phyloP scores from a whole-genome alignment of 2,888 invertebrate species.

The Lagria hirta region DNA sequence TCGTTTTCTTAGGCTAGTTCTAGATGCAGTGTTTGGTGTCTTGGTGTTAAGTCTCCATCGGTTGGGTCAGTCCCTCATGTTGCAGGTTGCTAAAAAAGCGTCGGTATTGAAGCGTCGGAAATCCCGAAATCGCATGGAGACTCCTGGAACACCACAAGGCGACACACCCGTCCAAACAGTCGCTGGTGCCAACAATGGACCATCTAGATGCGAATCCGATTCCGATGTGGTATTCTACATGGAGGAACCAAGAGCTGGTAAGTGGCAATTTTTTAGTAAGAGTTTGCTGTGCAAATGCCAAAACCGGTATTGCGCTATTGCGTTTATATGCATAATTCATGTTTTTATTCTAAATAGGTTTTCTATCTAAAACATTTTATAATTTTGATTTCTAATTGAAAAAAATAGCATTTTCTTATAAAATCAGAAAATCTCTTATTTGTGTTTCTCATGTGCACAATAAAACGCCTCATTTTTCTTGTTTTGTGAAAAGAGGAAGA shows the following conservation, averaged over 20 bases:
- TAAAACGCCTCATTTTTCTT: slow-evolving; percentile 16
- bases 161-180: slow-evolving; percentile 32
- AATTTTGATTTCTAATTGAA: too few species aligned
- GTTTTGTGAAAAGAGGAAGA: slow-evolving; percentile 4
- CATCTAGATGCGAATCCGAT: slow-evolving; percentile 58
- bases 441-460: too few species aligned
- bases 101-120: slow-evolving; percentile 71
- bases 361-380: too few species aligned
- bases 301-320: too few species aligned
- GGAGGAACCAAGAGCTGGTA: slow-evolving; percentile 65
- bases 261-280: slow-evolving; percentile 34
- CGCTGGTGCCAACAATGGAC: slow-evolving; percentile 28
- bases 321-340: too few species aligned
- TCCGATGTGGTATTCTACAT: slow-evolving; percentile 67
- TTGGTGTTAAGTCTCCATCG: slow-evolving; percentile 54
- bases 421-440: too few species aligned
- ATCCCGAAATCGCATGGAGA: slow-evolving; percentile 67
- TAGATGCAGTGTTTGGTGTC: slow-evolving; percentile 54
- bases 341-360: too few species aligned
- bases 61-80: slow-evolving; percentile 68
- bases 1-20: slow-evolving; percentile 42
- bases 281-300: too few species aligned
- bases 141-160: slow-evolving; percentile 45
- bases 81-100: slow-evolving; percentile 73
- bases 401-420: too few species aligned